A percentile compares a stretch with the other conserved stretches of the same genome.
Conservation (phyloP, 2,888 invertebrate species). For the Harpalus rubripes region DNA sequence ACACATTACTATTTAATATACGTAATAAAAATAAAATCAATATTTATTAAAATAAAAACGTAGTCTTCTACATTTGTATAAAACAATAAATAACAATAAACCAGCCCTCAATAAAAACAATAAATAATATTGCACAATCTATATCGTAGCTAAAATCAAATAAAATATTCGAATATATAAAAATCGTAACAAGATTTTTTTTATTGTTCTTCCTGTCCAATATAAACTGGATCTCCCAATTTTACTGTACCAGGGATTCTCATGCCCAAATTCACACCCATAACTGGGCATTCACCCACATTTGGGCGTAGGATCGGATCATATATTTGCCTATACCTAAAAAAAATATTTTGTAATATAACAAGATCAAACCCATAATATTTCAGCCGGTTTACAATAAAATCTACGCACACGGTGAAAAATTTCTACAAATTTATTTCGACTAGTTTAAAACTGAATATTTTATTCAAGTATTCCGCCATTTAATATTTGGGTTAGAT, state of each 20-base stretch:
- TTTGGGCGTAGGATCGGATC: conserved; percentile 73
- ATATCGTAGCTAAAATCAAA: neutral
- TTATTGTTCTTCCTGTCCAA: conserved; percentile 72
- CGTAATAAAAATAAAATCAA: neutral
- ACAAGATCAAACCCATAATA: too few relatives aligned
- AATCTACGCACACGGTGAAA: too few relatives aligned
- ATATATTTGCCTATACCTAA: conserved; percentile 76
- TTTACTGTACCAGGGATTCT: conserved; percentile 76
- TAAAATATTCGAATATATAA: conserved; percentile 26
- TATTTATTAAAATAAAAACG: conserved; percentile 18
- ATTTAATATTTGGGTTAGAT: too few relatives aligned
- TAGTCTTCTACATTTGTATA: conserved; percentile 25
- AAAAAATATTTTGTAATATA: neutral
- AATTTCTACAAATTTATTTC: too few relatives aligned
- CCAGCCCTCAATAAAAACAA: neutral
- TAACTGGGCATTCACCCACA: conserved; percentile 77
- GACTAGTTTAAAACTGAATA: too few relatives aligned
- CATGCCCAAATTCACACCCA: conserved; percentile 80
- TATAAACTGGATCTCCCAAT: conserved; percentile 79
- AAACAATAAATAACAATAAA: conserved; percentile 18
- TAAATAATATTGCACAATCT: neutral
- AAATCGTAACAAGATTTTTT: neutral
- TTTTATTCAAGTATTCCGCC: too few relatives aligned
- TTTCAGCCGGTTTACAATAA: too few relatives aligned
- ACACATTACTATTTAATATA: neutral